phyloP scores from a whole-genome alignment of 2,113 vertebrate genomes.

The Ginglymostoma cirratum region DNA sequence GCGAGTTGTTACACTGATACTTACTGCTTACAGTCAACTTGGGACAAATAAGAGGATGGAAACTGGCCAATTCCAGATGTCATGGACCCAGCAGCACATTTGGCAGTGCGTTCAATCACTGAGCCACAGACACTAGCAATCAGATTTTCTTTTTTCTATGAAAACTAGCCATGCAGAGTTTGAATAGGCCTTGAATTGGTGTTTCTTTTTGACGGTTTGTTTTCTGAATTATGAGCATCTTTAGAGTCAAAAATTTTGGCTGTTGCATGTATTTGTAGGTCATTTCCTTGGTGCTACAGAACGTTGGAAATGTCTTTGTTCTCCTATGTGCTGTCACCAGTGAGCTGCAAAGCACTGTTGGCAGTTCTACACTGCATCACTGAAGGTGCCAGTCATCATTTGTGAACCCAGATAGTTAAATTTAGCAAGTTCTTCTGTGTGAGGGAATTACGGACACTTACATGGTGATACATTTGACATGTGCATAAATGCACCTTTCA shows the following conservation, averaged over 20 bases:
- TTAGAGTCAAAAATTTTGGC: background rate
- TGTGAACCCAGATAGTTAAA: background rate
- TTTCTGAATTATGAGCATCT: background rate
- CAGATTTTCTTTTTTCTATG: slow-evolving; percentile 37
- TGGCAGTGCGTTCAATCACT: background rate
- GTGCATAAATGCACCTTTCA: background rate
- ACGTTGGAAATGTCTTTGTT: background rate
- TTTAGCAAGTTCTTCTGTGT: background rate
- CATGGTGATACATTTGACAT: background rate
- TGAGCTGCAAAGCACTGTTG: background rate
- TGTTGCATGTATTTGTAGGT: background rate
- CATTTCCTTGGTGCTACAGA: background rate
- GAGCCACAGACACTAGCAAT: background rate
- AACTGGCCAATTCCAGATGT: background rate
- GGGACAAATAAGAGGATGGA: background rate
- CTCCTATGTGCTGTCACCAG: no score
- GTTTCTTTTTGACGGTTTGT: background rate
- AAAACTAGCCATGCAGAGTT: slow-evolving; percentile 39
- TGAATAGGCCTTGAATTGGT: slow-evolving; percentile 37
- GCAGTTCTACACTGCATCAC: background rate
- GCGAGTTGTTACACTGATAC: background rate
- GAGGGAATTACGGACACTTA: background rate
- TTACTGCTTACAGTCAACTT: background rate
- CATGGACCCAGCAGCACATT: background rate
- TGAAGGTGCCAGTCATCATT: background rate